These are phyloP conservation scores for Sarotherodon lohbergeri DNA, from an alignment of 2,113 vertebrate species.

Conservation along the genomic window DNA sequence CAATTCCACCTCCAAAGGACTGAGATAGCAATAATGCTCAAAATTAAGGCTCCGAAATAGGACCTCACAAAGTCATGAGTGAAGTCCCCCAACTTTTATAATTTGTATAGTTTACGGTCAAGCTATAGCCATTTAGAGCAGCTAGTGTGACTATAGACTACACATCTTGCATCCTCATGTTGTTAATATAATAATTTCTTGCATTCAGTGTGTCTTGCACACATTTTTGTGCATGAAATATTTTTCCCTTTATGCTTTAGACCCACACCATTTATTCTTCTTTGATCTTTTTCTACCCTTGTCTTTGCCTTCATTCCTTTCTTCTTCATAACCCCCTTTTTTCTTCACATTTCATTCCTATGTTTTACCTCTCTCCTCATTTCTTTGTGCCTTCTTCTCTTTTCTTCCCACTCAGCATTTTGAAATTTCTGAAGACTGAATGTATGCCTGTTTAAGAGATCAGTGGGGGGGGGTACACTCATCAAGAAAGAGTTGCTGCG, in stretches of 20 bases:
- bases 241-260: not conserved
- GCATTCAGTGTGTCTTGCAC: not conserved
- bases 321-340: not conserved
- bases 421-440: conserved; percentile 40
- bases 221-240: not conserved
- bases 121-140: not conserved
- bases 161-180: not conserved
- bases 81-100: not conserved
- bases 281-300: not conserved
- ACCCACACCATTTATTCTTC: not conserved
- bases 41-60: not conserved
- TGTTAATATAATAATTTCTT: not conserved
- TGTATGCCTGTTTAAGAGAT: conserved; percentile 27
- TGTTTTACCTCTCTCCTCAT: conserved; percentile 15
- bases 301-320: not conserved
- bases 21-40: not conserved
- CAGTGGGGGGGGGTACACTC: conserved; percentile 18
- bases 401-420: conserved; percentile 40
- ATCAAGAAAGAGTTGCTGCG: conserved; percentile 54
- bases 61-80: not conserved
- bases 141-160: not conserved
- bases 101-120: not conserved
- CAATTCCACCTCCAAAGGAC: not conserved
- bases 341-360: not conserved
- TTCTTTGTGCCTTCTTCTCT: not conserved